phyloP scores from a whole-genome alignment of 2,888 invertebrate species.

The Mystacides longicornis region DNA sequence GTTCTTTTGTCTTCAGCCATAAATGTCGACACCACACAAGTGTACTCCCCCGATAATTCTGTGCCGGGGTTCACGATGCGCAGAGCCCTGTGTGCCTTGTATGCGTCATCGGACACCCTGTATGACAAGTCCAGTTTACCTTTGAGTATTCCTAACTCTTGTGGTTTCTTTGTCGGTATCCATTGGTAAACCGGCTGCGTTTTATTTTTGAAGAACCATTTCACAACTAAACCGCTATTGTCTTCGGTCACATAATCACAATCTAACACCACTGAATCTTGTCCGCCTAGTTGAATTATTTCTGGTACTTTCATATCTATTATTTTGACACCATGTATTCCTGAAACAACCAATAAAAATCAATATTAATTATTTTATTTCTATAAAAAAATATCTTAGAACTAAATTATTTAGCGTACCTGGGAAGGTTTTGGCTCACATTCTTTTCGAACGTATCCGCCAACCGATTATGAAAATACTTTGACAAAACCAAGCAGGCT shows the following conservation, averaged over 20 bases:
- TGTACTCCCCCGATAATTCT: conserved; percentile 65
- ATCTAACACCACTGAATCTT: conserved; percentile 56
- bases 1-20: conserved; percentile 58
- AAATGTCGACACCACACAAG: conserved; percentile 64
- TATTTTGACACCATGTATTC: conserved; percentile 51
- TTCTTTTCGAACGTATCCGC: too few relatives aligned
- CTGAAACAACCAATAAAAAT: too few relatives aligned
- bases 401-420: too few relatives aligned
- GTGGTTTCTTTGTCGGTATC: conserved; percentile 64
- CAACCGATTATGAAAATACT: too few relatives aligned
- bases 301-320: conserved; percentile 54
- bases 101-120: conserved; percentile 57
- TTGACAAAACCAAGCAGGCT: too few relatives aligned
- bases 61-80: conserved; percentile 60
- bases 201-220: conserved; percentile 65
- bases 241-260: conserved; percentile 62
- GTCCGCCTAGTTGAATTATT: conserved; percentile 51
- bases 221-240: conserved; percentile 63
- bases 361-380: too few relatives aligned
- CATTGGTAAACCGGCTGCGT: conserved; percentile 70
- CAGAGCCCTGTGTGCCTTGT: conserved; percentile 63
- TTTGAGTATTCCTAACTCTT: conserved; percentile 51
- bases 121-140: conserved; percentile 56
- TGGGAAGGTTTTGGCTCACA: too few relatives aligned
- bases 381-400: too few relatives aligned